phyloP scores from a whole-genome alignment of 1,140 invertebrate species.

The Aphelinus certus region DNA sequence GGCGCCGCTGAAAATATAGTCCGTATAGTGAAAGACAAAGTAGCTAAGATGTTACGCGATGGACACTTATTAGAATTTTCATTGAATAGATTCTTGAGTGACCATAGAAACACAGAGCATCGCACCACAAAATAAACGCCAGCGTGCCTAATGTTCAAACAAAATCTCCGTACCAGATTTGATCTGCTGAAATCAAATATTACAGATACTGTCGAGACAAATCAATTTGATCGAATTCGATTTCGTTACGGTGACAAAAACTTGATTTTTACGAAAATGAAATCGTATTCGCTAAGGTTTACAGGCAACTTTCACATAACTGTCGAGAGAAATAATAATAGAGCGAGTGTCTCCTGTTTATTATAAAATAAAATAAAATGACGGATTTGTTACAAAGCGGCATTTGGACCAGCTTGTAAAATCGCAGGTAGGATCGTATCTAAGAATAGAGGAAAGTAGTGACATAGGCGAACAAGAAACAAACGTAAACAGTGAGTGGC shows the following conservation, averaged over 20 bases:
- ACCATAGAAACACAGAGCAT: conserved; percentile 21
- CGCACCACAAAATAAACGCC: too few species aligned
- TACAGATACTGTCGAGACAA: not conserved
- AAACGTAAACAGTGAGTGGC: too few species aligned
- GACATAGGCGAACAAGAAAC: too few species aligned
- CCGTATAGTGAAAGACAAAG: conserved; percentile 4
- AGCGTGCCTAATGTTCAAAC: too few species aligned
- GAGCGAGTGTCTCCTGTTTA: not conserved
- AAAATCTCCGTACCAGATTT: too few species aligned
- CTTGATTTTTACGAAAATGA: conserved; percentile 1
- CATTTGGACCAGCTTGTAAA: not conserved
- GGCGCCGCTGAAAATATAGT: conserved; percentile 6
- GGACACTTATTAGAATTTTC: conserved; percentile 9
- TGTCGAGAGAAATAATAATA: not conserved
- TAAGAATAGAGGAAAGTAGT: not conserved
- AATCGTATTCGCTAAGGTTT: conserved; percentile 15
- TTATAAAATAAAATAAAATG: not conserved
- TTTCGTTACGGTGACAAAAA: conserved; percentile 3
- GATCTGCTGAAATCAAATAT: too few species aligned
- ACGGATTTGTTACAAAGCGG: not conserved
- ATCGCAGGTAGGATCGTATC: not conserved
- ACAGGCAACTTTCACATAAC: conserved; percentile 2
- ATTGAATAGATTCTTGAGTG: conserved; percentile 23
- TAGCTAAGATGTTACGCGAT: conserved; percentile 18
- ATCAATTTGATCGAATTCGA: conserved; percentile 16